These are phyloP conservation scores for Drymodes brunneopygia DNA, from an alignment of 2,113 vertebrate genomes.

Conservation along the genomic window DNA sequence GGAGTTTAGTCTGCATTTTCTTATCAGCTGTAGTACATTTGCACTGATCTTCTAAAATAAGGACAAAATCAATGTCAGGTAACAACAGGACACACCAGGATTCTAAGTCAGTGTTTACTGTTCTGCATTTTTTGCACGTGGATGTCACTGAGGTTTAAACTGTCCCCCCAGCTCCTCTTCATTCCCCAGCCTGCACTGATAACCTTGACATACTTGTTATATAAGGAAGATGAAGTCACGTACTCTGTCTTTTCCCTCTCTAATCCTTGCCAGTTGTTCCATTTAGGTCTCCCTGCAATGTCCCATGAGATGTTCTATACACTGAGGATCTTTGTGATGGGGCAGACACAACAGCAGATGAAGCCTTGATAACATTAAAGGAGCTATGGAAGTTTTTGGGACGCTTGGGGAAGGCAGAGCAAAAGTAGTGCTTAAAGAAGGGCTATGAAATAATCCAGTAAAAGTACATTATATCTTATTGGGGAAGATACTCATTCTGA, in stretches of 20 bases:
- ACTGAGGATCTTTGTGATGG: not conserved
- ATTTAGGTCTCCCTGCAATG: not conserved
- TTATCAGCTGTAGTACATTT: not conserved
- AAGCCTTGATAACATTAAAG: not conserved
- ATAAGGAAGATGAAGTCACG: not conserved
- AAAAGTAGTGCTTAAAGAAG: not conserved
- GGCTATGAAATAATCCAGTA: not conserved
- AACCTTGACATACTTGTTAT: not conserved
- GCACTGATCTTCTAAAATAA: not conserved
- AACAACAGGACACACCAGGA: not conserved
- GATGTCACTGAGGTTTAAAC: accelerated
- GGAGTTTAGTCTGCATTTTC: not conserved
- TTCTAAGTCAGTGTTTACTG: not conserved
- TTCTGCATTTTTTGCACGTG: not conserved
- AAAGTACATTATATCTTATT: not conserved
- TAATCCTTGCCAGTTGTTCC: not conserved
- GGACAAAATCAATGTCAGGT: not conserved
- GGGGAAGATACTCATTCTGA: not conserved
- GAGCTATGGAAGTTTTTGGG: not conserved
- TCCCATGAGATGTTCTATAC: not conserved
- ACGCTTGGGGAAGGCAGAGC: not conserved
- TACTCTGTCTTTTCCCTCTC: not conserved
- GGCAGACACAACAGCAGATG: not conserved
- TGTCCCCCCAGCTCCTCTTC: not conserved
- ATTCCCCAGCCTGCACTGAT: not conserved